Base-by-base conservation (phyloP, 2,888 invertebrate species). In the Agrypnus murinus region DNA sequence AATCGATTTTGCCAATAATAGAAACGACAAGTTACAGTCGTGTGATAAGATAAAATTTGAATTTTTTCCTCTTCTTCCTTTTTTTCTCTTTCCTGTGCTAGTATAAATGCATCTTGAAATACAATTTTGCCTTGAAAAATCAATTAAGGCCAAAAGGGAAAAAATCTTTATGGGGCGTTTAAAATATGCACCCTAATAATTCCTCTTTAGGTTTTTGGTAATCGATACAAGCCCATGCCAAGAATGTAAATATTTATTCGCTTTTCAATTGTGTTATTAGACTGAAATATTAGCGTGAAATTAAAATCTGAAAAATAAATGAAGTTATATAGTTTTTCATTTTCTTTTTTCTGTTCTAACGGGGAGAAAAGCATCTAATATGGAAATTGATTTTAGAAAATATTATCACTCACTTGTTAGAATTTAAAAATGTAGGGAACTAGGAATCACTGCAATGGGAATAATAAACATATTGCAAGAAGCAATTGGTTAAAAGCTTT, bases 1-100 rank as follows among this genome's bases (percentile, higher is more conserved):
- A 17, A 50, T 50, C 50, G 50, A 50, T 50, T 50, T 50, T 31
- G n/a, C 50, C 50, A 50, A 50, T 50, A 50, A 50, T 50, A 50
- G 50, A 50, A 50, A 50, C 50, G 50, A 31, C 48, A 9, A 48
- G 48, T 31, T 25, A 25, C 25, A 50, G 25, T 50, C 50, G 43
- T 15, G 43, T 15, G 43, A 43, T 46, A 31, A 50, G 50, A 50
- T 50, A 50, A 50, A 17, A 50, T 32, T 15, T 19, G 46, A 46
- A 46, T 25, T 25, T 25, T 25, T 5, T 25, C 25, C 5, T 25
- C 5, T 5, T 2, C 25, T 25, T 25, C 5, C 25, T 2, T 25
- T 25, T 25, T 25, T 25, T 5, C 25, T 25, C n/a, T n/a, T 25
- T 25, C 25, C 25, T 25, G n/a, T n/a, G 5, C 25, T 25, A 25